A percentile compares a stretch with the other conserved stretches of the same genome.
Conservation (phyloP, 2,113 vertebrate genomes). For the Thryonomys swinderianus region DNA sequence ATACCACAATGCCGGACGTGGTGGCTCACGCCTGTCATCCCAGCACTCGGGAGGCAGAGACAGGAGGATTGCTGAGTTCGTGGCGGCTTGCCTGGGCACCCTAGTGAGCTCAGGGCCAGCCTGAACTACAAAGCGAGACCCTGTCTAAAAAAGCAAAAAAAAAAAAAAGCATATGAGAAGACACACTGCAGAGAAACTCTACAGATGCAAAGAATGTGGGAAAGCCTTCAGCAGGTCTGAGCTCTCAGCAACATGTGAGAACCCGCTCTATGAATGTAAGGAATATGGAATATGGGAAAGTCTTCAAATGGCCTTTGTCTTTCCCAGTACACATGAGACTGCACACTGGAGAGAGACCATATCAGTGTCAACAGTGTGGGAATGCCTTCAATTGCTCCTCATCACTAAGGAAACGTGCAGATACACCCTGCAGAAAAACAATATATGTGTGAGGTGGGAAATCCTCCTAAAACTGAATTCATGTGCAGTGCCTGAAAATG, state of each 20-base stretch:
- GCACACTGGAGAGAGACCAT: slow-evolving; percentile 72
- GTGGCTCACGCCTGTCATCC: no score
- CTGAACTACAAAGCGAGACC: no score
- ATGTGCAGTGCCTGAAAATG: neutral
- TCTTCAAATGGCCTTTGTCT: slow-evolving; percentile 80
- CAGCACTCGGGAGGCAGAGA: no score
- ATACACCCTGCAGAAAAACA: neutral
- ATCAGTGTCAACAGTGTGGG: slow-evolving; percentile 16
- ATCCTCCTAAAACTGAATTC: neutral
- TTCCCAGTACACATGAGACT: slow-evolving; percentile 79
- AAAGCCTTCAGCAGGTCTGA: slow-evolving; percentile 43
- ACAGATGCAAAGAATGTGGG: neutral
- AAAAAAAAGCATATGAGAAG: no score
- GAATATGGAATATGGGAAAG: slow-evolving; percentile 86
- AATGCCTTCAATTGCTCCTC: neutral
- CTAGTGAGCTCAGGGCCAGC: no score
- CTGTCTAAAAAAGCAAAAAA: no score
- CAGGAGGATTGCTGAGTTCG: no score
- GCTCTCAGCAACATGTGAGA: neutral
- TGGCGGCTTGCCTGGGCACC: no score
- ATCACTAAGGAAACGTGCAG: neutral
- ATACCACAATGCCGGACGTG: no score
- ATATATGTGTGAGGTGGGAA: neutral
- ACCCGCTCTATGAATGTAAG: slow-evolving; percentile 16
- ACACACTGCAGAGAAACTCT: slow-evolving; percentile 27